Evolutionary conservation across 2,888 invertebrate species (phyloP), one percentile per base, ranked within the genome.

Genomic region (Monopis laevigella): DNA sequence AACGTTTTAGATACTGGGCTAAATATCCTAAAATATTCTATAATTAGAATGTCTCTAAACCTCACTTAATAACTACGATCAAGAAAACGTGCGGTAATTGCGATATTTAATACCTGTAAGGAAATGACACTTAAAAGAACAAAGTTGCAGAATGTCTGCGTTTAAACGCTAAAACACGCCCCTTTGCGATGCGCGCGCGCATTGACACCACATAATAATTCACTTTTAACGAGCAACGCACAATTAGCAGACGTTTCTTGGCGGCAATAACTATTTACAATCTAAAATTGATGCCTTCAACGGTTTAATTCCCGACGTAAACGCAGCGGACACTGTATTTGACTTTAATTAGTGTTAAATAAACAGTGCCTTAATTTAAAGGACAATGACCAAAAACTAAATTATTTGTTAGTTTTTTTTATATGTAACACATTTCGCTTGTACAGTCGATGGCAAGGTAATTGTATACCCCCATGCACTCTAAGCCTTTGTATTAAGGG

Each of bases 191-290:
- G 30, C 47, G 49, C 50, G 48, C 51, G 50, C 51, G 48, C 52
- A 56, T 58, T 62, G 60, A 61, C 60, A 62, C 53, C 47, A 46
- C 41, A 42, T 52, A 16, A 51, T 58, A 58, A 60, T 58, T 62
- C 52, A 57, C 51, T 53, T 53, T 56, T 59, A 59, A 62, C 56
- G 48, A 56, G 54, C 53, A 47, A 40, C 53, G 48, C 45, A 54
- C 52, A 58, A 62, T 64, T 58, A 64, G 50, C 46, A 44, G 50
- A 51, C 51, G 46, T 56, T 56, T 51, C 49, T 43, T 30, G 17
- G 17, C 46, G 45, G 49, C 53, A 53, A 57, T 59, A 54, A 58
- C 55, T 52, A 50, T 58, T 62, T 62, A 62, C 58, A 58, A 56
- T 55, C 53, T 54, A 53, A 56, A 61, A 62, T 60, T 58, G 51